These are phyloP conservation scores for Synanthedon formicaeformis DNA, from an alignment of 2,888 invertebrate genomes.

Conservation along the genomic window DNA sequence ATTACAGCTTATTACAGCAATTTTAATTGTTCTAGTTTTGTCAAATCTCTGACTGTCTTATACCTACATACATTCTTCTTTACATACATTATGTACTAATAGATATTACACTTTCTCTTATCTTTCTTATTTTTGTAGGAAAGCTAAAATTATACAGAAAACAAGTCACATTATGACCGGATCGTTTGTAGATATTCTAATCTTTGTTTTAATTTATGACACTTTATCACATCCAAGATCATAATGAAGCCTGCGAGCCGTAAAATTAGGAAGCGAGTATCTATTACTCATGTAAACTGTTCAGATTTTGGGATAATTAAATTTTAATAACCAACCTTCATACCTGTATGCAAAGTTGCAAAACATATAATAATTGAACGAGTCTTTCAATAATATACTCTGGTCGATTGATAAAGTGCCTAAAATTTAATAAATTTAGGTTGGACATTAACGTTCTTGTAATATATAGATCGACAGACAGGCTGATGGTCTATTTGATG, in stretches of 20 bases:
- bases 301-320: constrained; percentile 13
- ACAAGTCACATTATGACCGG: constrained; percentile 19
- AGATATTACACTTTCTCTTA: background rate
- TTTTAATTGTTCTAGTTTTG: too few relatives aligned
- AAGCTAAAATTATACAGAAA: constrained; percentile 10
- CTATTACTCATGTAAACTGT: constrained; percentile 19
- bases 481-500: too few relatives aligned
- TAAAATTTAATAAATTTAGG: too few relatives aligned
- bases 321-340: constrained; percentile 6
- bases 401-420: too few relatives aligned
- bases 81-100: too few relatives aligned
- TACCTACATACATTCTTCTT: background rate
- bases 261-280: constrained; percentile 25
- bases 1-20: too few relatives aligned
- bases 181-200: constrained; percentile 15
- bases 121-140: background rate
- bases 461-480: too few relatives aligned
- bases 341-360: background rate
- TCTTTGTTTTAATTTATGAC: constrained; percentile 13
- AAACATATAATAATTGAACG: background rate
- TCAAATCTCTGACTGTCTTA: too few relatives aligned
- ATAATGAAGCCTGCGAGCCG: constrained; percentile 14
- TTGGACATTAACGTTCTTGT: too few relatives aligned
- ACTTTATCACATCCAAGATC: constrained; percentile 13
- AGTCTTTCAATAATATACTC: too few relatives aligned